Base-by-base conservation (phyloP, 2,797 vertebrate genomes). In the Pantherophis vulpinus region DNA sequence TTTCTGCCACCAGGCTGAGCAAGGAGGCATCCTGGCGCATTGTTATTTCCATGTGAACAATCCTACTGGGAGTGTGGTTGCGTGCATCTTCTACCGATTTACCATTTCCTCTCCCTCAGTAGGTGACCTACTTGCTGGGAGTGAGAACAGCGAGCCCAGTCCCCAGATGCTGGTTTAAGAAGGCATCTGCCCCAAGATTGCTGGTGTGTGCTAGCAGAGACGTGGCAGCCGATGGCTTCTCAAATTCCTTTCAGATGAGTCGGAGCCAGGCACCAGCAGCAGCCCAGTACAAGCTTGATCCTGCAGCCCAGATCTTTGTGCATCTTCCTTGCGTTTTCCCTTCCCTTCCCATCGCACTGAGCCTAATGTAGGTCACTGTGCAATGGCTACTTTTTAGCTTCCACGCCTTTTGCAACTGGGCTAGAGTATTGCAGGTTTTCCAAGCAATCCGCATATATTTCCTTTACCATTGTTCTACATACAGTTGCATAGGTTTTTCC, bases 241-340 rank as follows among this genome's bases (percentile, higher is more conserved):
- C 63, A 56, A 20, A 91, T 93, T 87, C 89, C 83, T 91, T 91
- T 88, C 55, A 59, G 25, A 51, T 89, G 58, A 93, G 18, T 91
- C n/a, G n/a, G 61, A 79, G 54, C 8, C 42, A 91, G 61, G 47
- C 56, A 61, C 3, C 27, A 63, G 2, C 87, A 27, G 20, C 37
- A 83, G 66, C 63, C 12, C 25, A 89, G 7, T 13, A 51, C 20
- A 56, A 58, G 66, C 66, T 93, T 79, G 86, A 54, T 66, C 59
- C 60, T 70, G 32, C 88, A 56, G 13, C 13, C 79, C 55, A 27
- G 70, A 27, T 92, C 55, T 79, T n/a, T 60, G 55, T 61, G 58
- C 56, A 6, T 91, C 61, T 32, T 54, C 13, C 61, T 51, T 37
- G 27, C 18, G 16, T 51, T 59, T 25, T 20, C 18, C 32, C 20